These are phyloP conservation scores for Syrista parreyssii DNA, from an alignment of 2,888 invertebrate genomes.

Conservation along the genomic window DNA sequence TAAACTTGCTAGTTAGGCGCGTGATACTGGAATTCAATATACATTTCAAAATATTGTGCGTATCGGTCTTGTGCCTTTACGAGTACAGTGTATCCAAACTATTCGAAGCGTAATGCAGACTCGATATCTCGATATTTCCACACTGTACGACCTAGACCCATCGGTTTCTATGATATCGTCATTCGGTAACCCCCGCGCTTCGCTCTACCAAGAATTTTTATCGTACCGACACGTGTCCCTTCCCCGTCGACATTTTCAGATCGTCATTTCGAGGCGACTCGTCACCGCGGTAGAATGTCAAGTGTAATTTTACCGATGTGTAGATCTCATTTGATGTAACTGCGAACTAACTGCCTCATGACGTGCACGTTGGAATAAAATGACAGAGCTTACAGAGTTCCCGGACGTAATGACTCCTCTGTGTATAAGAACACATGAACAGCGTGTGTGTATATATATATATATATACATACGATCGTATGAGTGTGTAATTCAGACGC, in stretches of 20 bases:
- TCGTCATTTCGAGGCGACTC: neutral
- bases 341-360: neutral
- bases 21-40: neutral
- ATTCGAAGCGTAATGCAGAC: neutral
- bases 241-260: neutral
- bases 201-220: neutral
- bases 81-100: neutral
- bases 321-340: neutral
- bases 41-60: neutral
- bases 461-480: neutral
- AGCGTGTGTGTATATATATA: neutral
- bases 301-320: neutral
- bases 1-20: neutral
- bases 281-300: neutral
- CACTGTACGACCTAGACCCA: neutral
- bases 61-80: neutral
- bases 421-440: neutral
- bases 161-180: neutral
- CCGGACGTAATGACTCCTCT: neutral
- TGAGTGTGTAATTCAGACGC: neutral
- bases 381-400: neutral
- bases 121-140: neutral
- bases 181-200: neutral
- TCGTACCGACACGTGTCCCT: neutral
- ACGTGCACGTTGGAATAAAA: neutral